Percentiles rank a stretch among this genome's conserved stretches.
Evolutionary conservation across 2,888 invertebrate genomes (phyloP).

Genomic region (Ethmia dodecea): DNA sequence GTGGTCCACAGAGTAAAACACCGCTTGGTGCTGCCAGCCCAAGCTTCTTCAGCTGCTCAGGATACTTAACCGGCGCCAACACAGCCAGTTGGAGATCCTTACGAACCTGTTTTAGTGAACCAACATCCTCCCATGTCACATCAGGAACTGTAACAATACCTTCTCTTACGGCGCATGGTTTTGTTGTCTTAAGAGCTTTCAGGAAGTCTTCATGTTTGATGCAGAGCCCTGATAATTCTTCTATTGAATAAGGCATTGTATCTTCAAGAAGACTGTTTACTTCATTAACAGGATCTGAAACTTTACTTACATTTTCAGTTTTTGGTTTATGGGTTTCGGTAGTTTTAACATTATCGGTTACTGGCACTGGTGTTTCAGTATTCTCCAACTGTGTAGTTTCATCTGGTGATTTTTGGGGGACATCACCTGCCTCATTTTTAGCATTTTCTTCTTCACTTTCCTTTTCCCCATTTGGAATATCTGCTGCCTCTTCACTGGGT

Average conservation of each 20-base stretch:
- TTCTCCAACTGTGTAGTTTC: conserved; percentile 29
- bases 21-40: conserved; percentile 92
- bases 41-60: conserved; percentile 86
- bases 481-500: conserved; percentile 31
- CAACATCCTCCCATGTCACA: conserved; percentile 97
- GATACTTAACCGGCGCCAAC: conserved; percentile 93
- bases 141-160: conserved; percentile 98
- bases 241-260: conserved; percentile 78
- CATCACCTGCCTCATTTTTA: conserved; percentile 27
- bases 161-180: conserved; percentile 96
- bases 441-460: conserved; percentile 31
- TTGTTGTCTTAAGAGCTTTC: conserved; percentile 87
- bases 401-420: conserved; percentile 23
- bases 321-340: conserved; percentile 16
- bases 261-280: conserved; percentile 82
- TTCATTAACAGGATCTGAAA: conserved; percentile 57
- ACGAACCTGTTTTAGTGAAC: conserved; percentile 91
- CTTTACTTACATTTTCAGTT: conserved; percentile 24
- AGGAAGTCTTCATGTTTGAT: conserved; percentile 87
- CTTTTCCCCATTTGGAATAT: conserved; percentile 62
- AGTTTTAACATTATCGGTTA: conserved; percentile 23
- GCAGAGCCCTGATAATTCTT: conserved; percentile 80
- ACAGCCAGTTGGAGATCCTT: conserved; percentile 95
- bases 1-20: conserved; percentile 96
- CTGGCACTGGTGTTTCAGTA: conserved; percentile 19